Base-by-base conservation (phyloP, 1,140 invertebrate genomes). In the Danaus melanippus region DNA sequence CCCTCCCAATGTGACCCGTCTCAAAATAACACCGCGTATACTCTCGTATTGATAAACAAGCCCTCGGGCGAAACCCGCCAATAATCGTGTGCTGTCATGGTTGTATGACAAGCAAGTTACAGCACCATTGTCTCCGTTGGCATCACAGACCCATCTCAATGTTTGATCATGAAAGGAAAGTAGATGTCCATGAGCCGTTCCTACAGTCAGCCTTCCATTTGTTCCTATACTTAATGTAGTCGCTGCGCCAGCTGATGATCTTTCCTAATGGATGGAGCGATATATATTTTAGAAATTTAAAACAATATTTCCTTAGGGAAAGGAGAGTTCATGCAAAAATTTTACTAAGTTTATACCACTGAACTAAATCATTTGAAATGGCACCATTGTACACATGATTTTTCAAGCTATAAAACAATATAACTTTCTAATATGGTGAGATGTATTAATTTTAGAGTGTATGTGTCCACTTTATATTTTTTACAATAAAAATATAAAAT, bases 131-230 rank as follows among this genome's bases (percentile, higher is more conserved):
- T 94, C 91, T 57, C 88, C 88, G 51, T 93, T 92, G 40, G 90
- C 88, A 67, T 93, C 90, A 71, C 92, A 92, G 42, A 92, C 96
- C 94, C 95, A 98, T 79, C 95, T 92, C 59, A 98, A 84, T 11
- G 91, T 93, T 85, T 96, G 95, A 17, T 92, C 90, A 89, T 96
- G 96, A 89, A 98, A 98, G 51, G 95, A 92, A 10, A 98, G 86
- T 52, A 98, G 91, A 58, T 97, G 90, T 12, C 97, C 97, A 87
- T 98, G 96, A 42, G 95, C 96, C 43, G 97, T 98, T 41, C 97
- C 97, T 47, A 98, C 91, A 12, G 94, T 94, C 62, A 98, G 63
- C 58, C 72, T 92, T 71, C 94, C 91, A 47, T 92, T 91, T 1
- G 91, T 90, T 51, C 94, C 92, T 42, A 93, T 93, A 60, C 93